Conservation (phyloP, 2,113 vertebrate genomes). For the Hemibagrus wyckioides region DNA sequence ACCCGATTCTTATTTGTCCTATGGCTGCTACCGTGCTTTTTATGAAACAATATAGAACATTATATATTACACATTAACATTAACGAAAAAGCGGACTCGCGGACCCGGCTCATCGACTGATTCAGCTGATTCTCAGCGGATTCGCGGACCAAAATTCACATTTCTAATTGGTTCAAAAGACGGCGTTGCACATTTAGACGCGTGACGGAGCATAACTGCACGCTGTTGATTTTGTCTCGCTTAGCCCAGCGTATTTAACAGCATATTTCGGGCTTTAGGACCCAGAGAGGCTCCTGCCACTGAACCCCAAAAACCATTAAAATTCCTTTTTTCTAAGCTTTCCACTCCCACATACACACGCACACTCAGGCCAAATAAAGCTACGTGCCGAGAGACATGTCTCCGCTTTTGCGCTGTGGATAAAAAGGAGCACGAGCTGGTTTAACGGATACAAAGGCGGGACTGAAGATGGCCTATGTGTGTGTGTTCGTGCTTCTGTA, state of each 20-base stretch:
- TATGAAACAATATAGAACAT: too few relatives aligned
- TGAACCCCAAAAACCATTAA: background rate
- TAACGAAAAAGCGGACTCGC: too few relatives aligned
- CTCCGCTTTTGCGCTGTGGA: constrained; percentile 31
- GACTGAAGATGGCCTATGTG: background rate
- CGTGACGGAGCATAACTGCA: background rate
- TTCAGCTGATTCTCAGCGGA: too few relatives aligned
- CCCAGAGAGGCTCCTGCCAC: constrained; percentile 24
- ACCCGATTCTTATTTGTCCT: too few relatives aligned
- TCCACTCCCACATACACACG: background rate
- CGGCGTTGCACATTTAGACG: background rate
- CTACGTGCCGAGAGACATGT: constrained; percentile 70
- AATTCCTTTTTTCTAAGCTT: background rate
- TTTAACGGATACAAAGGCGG: constrained; percentile 34
- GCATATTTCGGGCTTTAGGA: constrained; percentile 38
- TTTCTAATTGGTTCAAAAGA: background rate
- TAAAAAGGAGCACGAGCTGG: constrained; percentile 52
- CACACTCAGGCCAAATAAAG: background rate
- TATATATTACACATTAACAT: too few relatives aligned
- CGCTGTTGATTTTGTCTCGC: background rate
- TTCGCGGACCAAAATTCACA: too few relatives aligned
- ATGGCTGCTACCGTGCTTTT: too few relatives aligned
- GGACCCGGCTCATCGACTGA: too few relatives aligned
- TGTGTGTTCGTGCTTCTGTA: constrained; percentile 31
- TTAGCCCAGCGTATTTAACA: background rate